Conservation (phyloP, 2,888 invertebrate genomes). For the Drosophila subsilvestris region DNA sequence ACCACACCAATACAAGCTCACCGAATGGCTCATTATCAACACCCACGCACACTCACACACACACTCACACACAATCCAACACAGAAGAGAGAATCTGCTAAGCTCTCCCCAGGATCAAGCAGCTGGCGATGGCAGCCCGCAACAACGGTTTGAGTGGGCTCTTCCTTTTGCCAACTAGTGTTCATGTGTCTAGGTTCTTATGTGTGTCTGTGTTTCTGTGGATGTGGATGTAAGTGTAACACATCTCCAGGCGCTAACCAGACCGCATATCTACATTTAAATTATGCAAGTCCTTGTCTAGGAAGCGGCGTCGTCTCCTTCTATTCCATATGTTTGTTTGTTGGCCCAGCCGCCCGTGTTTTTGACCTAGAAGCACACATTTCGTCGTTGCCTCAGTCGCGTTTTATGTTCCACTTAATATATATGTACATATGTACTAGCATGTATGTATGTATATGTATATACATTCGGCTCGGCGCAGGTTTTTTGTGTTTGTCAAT, state of each 20-base stretch:
- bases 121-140: conserved; percentile 33
- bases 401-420: conserved; percentile 53
- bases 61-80: conserved; percentile 6
- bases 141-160: conserved; percentile 70
- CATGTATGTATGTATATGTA: conserved; percentile 9
- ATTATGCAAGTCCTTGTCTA: conserved; percentile 73
- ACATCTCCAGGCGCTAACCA: conserved; percentile 76
- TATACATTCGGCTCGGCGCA: conserved; percentile 53
- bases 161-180: conserved; percentile 57
- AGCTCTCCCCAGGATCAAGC: conserved; percentile 43
- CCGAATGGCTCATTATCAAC: conserved; percentile 75
- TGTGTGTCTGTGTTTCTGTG: background rate
- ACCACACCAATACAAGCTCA: conserved; percentile 24
- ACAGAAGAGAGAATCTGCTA: conserved; percentile 34
- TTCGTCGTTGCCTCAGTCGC: conserved; percentile 49
- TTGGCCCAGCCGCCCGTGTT: conserved; percentile 63
- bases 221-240: conserved; percentile 35
- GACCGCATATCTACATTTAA: conserved; percentile 79
- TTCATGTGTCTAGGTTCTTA: conserved; percentile 15
- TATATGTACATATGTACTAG: conserved; percentile 1
- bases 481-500: conserved; percentile 51
- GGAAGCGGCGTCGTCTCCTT: conserved; percentile 18
- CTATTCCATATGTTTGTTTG: conserved; percentile 50
- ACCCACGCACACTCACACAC: conserved; percentile 56
- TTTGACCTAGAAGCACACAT: conserved; percentile 78